Evolutionary conservation across 2,888 invertebrate genomes (phyloP), one percentile per base, ranked within the genome.

Genomic region (Cactoblastis cactorum): DNA sequence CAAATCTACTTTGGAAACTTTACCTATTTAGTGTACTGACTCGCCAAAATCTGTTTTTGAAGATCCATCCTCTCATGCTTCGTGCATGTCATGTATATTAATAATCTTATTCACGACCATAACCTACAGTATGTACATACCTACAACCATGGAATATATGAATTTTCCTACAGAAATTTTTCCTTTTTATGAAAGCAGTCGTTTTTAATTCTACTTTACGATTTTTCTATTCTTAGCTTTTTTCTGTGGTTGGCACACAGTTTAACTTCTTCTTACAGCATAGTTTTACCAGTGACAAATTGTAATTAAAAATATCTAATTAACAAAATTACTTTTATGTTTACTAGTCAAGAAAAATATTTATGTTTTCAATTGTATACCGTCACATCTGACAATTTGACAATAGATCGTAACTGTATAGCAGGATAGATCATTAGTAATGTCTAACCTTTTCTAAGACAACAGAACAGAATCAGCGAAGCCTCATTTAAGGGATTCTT

Each of bases 401-500:
- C 22, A 28, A 28, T n/a, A 43, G 24, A 43, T 15, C 15, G 18
- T 11, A 18, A 17, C 11, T 12, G 39, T 41, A 45, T 45, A 32
- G n/a, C 17, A 28, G 15, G 4, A n/a, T n/a, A n/a, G 28, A 12
- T 22, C 34, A 14, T 22, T 34, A 34, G n/a, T 19, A 19, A 34
- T 34, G 4, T 19, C 45, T 19, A 46, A 46, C 34, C 50, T 52
- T 54, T 56, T 53, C 52, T 56, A 57, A 58, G 58, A 69, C 69
- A 76, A 77, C 66, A 65, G 68, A 68, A 65, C 61, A 57, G 64
- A 66, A 68, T 65, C 65, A 64, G 59, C 33, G 65, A 67, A 65
- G 66, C 69, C 73, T 72, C 70, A 72, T 79, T 80, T 71, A 69
- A 58, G 62, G 53, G 55, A 57, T 57, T 58, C 69, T 74, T 79